These are phyloP conservation scores for Parotia lawesii DNA, from an alignment of 2,113 vertebrate species.

Conservation along the genomic window DNA sequence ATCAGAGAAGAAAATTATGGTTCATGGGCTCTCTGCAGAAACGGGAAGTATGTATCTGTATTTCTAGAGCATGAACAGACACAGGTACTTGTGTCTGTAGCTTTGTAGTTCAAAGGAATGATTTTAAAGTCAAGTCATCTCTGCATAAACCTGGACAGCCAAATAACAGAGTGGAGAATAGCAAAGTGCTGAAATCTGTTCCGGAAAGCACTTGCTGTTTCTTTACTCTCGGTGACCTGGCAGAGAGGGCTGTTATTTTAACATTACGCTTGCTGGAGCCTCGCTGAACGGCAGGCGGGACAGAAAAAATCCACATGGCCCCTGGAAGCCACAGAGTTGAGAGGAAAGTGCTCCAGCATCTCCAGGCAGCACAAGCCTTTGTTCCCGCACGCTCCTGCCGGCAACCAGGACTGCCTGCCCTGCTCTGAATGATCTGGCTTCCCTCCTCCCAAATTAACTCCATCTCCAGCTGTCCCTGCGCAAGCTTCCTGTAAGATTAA, in stretches of 20 bases:
- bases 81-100: not conserved
- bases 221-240: not conserved
- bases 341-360: conserved; percentile 4
- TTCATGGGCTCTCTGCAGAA: not conserved
- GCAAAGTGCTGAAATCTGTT: not conserved
- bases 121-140: conserved; percentile 20
- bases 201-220: not conserved
- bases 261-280: not conserved
- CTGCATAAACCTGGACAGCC: not conserved
- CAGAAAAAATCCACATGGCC: not conserved
- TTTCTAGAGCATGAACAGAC: not conserved
- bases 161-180: not conserved
- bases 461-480: not conserved
- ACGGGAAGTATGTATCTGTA: not conserved
- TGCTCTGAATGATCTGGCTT: not conserved
- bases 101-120: not conserved
- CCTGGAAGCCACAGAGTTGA: not conserved
- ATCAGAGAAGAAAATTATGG: not conserved
- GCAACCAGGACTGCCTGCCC: not conserved
- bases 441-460: conserved; percentile 35
- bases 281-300: not conserved
- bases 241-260: conserved; percentile 35
- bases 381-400: not conserved
- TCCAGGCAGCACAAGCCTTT: not conserved
- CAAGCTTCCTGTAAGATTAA: conserved; percentile 55